Conservation (phyloP, 2,113 vertebrate genomes). For the Salvelinus sp. region DNA sequence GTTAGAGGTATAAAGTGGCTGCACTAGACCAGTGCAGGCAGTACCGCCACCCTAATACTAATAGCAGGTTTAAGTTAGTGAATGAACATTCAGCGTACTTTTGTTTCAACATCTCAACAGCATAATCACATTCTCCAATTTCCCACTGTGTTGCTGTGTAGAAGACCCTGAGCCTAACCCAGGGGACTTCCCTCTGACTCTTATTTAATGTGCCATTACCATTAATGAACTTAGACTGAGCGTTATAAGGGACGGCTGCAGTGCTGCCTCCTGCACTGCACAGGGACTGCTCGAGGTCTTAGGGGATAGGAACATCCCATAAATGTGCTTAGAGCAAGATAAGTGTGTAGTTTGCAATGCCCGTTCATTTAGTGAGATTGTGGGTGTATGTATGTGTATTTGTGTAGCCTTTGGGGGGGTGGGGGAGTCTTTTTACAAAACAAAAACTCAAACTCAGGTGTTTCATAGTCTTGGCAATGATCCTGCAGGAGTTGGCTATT, state of each 20-base stretch:
- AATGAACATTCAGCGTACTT: conserved; percentile 53
- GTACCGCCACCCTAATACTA: too few species aligned
- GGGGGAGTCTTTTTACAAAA: not conserved
- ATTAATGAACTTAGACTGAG: conserved; percentile 71
- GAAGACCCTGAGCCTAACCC: conserved; percentile 59
- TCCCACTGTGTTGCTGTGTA: conserved; percentile 61
- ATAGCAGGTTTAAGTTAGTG: not conserved
- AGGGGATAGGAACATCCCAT: conserved; percentile 56
- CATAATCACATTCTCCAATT: conserved; percentile 79
- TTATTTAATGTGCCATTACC: conserved; percentile 80
- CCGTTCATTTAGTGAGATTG: too few species aligned
- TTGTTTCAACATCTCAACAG: conserved; percentile 47
- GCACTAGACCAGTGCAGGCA: not conserved
- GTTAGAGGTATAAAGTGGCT: not conserved
- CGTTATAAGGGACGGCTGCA: conserved; percentile 29
- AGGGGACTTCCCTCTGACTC: conserved; percentile 77
- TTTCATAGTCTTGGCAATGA: too few species aligned
- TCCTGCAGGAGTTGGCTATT: conserved; percentile 17
- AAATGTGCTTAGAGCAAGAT: conserved; percentile 8
- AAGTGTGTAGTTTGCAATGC: too few species aligned
- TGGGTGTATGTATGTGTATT: too few species aligned
- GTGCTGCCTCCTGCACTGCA: not conserved
- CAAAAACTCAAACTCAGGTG: too few species aligned
- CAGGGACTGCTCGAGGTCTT: conserved; percentile 32
- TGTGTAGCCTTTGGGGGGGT: not conserved